These are phyloP conservation scores for Onychomys leucogaster DNA, from an alignment of 2,797 vertebrate species.

Conservation along the genomic window DNA sequence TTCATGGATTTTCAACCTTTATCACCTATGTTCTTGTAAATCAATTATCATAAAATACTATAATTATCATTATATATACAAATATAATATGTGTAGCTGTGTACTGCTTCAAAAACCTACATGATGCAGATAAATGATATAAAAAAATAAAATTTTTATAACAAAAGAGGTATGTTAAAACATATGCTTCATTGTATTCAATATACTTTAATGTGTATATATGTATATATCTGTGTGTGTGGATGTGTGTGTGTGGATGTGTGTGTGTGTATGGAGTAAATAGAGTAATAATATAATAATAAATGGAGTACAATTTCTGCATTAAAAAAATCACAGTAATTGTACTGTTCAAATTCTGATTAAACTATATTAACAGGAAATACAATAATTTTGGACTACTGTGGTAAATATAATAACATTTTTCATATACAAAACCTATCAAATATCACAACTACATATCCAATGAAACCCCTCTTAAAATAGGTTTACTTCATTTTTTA, in stretches of 20 bases:
- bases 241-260: not conserved
- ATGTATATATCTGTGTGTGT: not conserved
- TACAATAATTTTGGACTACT: not conserved
- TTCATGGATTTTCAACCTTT: not conserved
- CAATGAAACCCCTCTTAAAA: not conserved
- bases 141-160: not conserved
- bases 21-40: not conserved
- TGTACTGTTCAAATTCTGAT: not conserved
- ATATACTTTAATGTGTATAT: no score
- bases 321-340: not conserved
- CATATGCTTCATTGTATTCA: not conserved
- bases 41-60: not conserved
- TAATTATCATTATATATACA: not conserved
- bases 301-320: not conserved
- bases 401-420: not conserved
- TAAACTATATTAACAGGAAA: not conserved
- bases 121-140: not conserved
- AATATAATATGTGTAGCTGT: not conserved
- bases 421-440: not conserved
- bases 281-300: not conserved
- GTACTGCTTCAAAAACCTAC: not conserved
- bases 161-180: not conserved
- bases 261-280: not conserved
- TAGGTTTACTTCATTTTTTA: not conserved
- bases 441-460: not conserved